Evolutionary conservation across 2,888 invertebrate species (phyloP).

Genomic region (Frankliniella fusca): DNA sequence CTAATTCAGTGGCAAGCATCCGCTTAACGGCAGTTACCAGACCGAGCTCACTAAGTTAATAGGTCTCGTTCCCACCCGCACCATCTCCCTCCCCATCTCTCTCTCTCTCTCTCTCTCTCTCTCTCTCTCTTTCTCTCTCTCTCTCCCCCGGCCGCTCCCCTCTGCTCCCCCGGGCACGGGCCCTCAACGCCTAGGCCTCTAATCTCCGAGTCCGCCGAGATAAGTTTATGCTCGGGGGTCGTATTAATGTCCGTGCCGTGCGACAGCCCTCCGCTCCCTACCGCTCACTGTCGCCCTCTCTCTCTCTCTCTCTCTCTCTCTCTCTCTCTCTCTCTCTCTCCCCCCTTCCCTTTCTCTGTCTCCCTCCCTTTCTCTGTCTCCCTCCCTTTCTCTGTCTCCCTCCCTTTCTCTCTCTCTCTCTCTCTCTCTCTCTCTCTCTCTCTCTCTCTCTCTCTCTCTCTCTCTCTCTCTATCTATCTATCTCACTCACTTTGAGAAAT

Average conservation of each 20-base stretch:
- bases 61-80: not conserved
- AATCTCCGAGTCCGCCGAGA: conserved; percentile 20
- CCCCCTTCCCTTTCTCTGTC: not conserved
- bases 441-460: too few relatives aligned
- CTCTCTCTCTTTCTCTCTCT: not conserved
- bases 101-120: not conserved
- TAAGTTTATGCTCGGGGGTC: conserved; percentile 22
- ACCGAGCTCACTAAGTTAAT: conserved; percentile 21
- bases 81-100: not conserved
- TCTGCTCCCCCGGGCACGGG: not conserved
- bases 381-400: not conserved
- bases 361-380: not conserved
- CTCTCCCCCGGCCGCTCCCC: not conserved
- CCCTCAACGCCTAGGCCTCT: conserved; percentile 3
- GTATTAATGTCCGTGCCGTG: not conserved
- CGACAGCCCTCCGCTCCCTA: not conserved
- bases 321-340: not conserved
- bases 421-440: too few relatives aligned
- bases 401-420: not conserved
- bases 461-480: too few relatives aligned
- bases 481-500: too few relatives aligned
- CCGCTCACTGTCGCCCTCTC: not conserved
- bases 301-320: not conserved
- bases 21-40: conserved; percentile 15
- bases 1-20: conserved; percentile 15